phyloP scores from a whole-genome alignment of 2,113 vertebrate species.

The Onychostoma macrolepis region DNA sequence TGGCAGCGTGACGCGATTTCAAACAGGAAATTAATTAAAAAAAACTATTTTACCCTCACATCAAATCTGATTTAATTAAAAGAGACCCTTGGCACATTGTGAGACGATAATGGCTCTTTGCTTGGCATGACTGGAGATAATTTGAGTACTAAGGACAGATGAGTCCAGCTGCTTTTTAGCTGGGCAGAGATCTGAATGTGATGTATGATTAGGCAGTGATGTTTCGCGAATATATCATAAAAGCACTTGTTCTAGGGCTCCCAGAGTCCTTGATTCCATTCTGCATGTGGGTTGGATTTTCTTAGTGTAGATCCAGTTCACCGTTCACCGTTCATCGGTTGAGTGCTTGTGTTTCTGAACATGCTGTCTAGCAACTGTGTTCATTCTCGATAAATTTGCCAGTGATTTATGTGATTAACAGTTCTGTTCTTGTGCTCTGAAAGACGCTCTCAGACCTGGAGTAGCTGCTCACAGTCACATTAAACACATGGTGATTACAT shows the following conservation, averaged over 20 bases:
- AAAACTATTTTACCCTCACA: constrained; percentile 24
- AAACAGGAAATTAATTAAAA: constrained; percentile 47
- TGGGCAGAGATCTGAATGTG: constrained; percentile 27
- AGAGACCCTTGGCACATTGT: constrained; percentile 43
- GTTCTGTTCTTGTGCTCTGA: neutral
- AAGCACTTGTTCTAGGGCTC: neutral
- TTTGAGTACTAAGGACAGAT: constrained; percentile 50
- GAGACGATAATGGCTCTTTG: constrained; percentile 55
- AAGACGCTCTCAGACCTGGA: constrained; percentile 18
- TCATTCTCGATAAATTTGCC: neutral
- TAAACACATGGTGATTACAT: constrained; percentile 11
- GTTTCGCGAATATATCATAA: neutral
- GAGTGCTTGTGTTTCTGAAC: neutral
- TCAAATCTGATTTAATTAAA: constrained; percentile 55
- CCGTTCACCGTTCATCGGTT: neutral
- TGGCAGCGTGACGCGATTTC: constrained; percentile 44
- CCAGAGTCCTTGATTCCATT: neutral
- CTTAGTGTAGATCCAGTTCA: neutral
- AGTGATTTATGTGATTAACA: constrained; percentile 24
- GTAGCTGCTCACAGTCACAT: constrained; percentile 8
- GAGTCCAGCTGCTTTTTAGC: constrained; percentile 46
- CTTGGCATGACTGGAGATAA: constrained; percentile 49
- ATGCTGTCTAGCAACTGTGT: neutral
- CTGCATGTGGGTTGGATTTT: neutral
- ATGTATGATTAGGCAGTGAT: constrained; percentile 35